These are phyloP conservation scores for Exaiptasia diaphana DNA, from an alignment of 64 coral and sea anemone genomes.

Conservation along the genomic window DNA sequence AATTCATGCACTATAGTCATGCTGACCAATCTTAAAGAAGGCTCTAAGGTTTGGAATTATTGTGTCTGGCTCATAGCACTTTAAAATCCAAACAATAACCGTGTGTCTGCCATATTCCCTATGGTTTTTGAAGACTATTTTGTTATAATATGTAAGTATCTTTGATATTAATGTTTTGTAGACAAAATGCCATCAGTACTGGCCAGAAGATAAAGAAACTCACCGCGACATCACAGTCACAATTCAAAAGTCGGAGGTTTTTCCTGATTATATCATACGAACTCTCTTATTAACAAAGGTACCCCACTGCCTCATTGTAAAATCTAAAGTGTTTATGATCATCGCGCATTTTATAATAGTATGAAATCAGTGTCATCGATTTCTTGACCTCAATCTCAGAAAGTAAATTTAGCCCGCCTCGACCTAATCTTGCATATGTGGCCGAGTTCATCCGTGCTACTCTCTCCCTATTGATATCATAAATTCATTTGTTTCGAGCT, in stretches of 20 bases:
- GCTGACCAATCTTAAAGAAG: conserved; percentile 21
- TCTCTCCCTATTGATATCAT: no score
- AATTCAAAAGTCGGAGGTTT: conserved; percentile 61
- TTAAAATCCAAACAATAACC: not conserved
- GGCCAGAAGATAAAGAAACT: conserved; percentile 45
- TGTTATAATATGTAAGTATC: not conserved
- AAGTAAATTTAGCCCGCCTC: no score
- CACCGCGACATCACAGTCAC: conserved; percentile 40
- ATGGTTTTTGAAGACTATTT: not conserved
- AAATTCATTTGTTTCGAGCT: no score
- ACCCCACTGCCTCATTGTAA: no score
- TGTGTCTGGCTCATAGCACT: not conserved
- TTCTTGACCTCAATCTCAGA: no score
- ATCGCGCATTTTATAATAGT: no score
- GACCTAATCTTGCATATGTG: no score
- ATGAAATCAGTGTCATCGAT: no score
- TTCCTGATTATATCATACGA: conserved; percentile 69
- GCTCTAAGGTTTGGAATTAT: not conserved
- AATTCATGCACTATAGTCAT: conserved; percentile 9
- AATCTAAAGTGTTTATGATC: no score
- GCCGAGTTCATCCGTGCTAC: no score
- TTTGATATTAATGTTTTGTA: not conserved
- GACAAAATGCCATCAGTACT: conserved; percentile 79
- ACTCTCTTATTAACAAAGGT: conserved; percentile 63
- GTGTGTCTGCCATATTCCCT: not conserved